Evolutionary conservation across 2,797 vertebrate species (phyloP), one percentile per base, ranked within the genome.

Genomic region (Sebastolobus altivelis): DNA sequence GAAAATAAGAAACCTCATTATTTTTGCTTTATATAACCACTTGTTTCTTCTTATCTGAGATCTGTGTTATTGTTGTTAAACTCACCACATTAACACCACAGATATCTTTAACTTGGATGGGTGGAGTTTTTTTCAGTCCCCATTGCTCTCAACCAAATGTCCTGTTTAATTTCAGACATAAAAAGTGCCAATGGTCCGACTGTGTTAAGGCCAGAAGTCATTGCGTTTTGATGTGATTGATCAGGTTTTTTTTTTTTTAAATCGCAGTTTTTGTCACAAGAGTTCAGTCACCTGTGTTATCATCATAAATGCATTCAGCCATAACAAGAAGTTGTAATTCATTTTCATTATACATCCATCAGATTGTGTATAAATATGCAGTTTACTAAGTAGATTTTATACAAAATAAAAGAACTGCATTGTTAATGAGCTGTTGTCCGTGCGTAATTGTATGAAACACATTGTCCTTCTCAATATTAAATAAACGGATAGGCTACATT

Each of bases 401-500:
- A 93, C 85, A 84, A 88, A 94, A 93, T 93, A 93, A 94, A 94
- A 90, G 10, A 83, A 60, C 72, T 87, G 86, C 75, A 86, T 90
- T 87, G 59, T 79, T 56, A 77, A 54, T 29, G 6, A 85, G 10
- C 33, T 61, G 22, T 72, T 63, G 80, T 76, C 43, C 4, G 35
- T 29, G 67, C 56, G 10, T 88, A 3, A 65, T 84, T 77, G 78
- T 25, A n/a, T 68, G 2, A 49, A 54, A 67, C 25, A 18, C 16
- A 65, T 66, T 61, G 13, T 4, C 1, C 46, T 37, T 55, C 8
- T 31, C 6, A 12, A 0, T 27, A 22, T 65, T 4, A 20, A 31
- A 1, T 12, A 37, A 29, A 2, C 1, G 0, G 7, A 25, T n/a
- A 8, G 46, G 46, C 18, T 54, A 54, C 20, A 12, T 65, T n/a